phyloP scores from a whole-genome alignment of 2,888 invertebrate genomes.

The Pristionchus japonicus region DNA sequence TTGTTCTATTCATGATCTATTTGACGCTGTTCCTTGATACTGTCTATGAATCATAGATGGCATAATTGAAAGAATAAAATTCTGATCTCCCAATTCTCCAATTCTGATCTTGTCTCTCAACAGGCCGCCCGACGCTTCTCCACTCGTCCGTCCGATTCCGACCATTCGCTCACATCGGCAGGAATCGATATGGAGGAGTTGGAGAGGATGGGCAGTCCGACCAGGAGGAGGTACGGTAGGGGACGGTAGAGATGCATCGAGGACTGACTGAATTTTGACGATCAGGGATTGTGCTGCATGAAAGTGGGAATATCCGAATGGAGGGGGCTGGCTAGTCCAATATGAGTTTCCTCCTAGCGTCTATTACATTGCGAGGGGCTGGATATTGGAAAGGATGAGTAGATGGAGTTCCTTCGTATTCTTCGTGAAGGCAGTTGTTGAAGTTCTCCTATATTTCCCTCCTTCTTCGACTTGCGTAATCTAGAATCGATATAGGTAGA shows the following conservation, averaged over 20 bases:
- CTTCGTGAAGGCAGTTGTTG: no score
- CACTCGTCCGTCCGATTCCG: slow-evolving; percentile 28
- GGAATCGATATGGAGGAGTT: slow-evolving; percentile 39
- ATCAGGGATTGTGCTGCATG: not conserved
- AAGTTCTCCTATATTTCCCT: not conserved
- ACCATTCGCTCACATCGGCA: slow-evolving; percentile 36
- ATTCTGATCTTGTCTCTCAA: not conserved
- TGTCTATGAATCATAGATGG: no score
- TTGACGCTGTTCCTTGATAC: no score
- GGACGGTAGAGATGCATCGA: not conserved
- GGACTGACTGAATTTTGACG: not conserved
- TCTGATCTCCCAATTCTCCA: not conserved
- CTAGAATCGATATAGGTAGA: no score
- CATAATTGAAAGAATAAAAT: not conserved
- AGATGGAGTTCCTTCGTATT: not conserved
- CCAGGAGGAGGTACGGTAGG: slow-evolving; percentile 37
- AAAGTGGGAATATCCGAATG: not conserved
- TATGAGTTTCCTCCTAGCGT: slow-evolving; percentile 16
- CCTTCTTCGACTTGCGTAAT: no score
- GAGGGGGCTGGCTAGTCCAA: not conserved
- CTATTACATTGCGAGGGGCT: not conserved
- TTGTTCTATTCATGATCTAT: no score
- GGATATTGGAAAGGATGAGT: slow-evolving; percentile 32
- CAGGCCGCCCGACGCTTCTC: slow-evolving; percentile 40
- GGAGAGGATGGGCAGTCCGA: slow-evolving; percentile 41